Evolutionary conservation across 2,113 vertebrate species (phyloP).

Genomic region (Eurypyga helias): DNA sequence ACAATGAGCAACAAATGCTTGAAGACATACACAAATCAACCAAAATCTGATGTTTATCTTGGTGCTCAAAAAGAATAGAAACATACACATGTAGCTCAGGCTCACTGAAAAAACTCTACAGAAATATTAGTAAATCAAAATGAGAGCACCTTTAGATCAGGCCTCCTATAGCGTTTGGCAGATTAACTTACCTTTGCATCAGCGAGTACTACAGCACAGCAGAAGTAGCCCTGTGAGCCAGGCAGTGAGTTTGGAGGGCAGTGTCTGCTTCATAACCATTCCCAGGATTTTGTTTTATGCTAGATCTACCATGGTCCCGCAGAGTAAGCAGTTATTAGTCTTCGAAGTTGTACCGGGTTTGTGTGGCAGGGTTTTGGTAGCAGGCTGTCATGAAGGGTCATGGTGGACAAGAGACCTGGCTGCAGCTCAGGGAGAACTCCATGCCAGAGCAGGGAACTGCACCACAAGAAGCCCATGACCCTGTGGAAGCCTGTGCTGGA

Average conservation of each 20-base stretch:
- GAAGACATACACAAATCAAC: neutral
- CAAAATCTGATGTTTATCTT: neutral
- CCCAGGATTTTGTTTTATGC: neutral
- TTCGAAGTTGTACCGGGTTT: neutral
- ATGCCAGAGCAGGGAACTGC: too few relatives aligned
- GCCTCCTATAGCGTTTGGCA: neutral
- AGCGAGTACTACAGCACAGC: neutral
- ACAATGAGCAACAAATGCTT: neutral
- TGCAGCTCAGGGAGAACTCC: too few relatives aligned
- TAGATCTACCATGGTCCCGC: fast-evolving
- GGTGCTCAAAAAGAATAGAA: neutral
- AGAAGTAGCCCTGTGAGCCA: neutral
- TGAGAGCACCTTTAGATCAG: neutral
- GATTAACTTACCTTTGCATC: neutral
- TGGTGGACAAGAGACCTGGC: too few relatives aligned
- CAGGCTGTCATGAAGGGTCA: too few relatives aligned
- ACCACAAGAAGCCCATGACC: neutral
- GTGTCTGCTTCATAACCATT: neutral
- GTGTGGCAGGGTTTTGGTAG: too few relatives aligned
- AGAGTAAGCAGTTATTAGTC: neutral
- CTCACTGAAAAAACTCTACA: neutral
- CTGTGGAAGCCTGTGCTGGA: too few relatives aligned
- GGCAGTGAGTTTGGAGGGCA: neutral
- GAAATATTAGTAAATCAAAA: neutral
- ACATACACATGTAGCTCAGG: fast-evolving